phyloP scores from a whole-genome alignment of 2,888 invertebrate genomes.

The Axea sp. region DNA sequence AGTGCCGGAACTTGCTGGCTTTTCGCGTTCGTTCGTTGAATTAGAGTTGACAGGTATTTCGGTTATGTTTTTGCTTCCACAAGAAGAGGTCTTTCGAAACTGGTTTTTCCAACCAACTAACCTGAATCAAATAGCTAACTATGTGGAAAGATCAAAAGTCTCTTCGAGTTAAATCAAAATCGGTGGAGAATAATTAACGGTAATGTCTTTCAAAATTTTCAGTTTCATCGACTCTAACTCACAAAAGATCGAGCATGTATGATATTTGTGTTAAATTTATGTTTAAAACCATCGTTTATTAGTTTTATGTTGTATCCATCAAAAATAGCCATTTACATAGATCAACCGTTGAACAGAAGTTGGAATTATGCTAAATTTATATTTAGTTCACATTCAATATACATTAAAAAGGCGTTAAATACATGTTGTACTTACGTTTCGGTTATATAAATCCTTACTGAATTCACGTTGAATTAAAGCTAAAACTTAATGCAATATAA shows the following conservation, averaged over 20 bases:
- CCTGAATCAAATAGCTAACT: constrained; percentile 23
- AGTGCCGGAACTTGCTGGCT: constrained; percentile 27
- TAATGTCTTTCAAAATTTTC: background rate
- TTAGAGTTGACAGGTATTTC: constrained; percentile 22
- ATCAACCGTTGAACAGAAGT: no score
- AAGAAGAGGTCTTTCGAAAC: constrained; percentile 19
- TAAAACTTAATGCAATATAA: no score
- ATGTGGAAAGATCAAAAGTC: constrained; percentile 38
- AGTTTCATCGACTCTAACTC: no score
- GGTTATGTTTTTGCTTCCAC: constrained; percentile 6
- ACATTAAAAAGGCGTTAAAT: no score
- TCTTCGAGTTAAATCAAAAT: constrained; percentile 14
- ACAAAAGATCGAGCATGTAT: background rate
- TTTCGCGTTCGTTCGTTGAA: constrained; percentile 22
- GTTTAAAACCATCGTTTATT: no score
- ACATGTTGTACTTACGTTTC: no score
- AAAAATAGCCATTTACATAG: no score
- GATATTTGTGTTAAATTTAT: background rate
- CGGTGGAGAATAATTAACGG: constrained; percentile 5
- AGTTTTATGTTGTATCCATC: no score
- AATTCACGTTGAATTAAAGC: no score
- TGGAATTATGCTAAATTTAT: no score
- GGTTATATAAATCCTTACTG: no score
- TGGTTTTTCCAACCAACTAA: constrained; percentile 36
- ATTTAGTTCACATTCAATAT: no score